Evolutionary conservation across 2,888 invertebrate genomes (phyloP).

Genomic region (Altica lythri): DNA sequence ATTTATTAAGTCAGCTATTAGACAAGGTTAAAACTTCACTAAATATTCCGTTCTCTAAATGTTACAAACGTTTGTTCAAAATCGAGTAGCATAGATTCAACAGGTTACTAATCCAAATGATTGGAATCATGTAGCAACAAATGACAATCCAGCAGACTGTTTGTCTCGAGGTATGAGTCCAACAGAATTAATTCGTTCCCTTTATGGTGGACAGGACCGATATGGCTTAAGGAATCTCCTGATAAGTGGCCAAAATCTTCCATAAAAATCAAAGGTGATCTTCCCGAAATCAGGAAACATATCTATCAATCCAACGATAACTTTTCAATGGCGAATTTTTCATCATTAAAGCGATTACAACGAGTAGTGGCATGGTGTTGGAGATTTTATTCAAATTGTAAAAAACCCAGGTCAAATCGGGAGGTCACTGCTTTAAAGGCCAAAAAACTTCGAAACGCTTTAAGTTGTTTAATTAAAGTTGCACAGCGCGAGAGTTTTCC

Average conservation of each 20-base stretch:
- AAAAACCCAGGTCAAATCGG: background rate
- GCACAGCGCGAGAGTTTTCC: too few species aligned
- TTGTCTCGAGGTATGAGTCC: too few species aligned
- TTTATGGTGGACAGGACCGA: too few species aligned
- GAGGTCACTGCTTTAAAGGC: background rate
- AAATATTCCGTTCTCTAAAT: background rate
- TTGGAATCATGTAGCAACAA: constrained; percentile 17
- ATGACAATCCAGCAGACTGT: constrained; percentile 28
- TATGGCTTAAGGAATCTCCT: background rate
- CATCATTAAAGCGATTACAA: background rate
- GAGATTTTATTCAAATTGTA: background rate
- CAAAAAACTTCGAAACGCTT: background rate
- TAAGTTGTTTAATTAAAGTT: too few species aligned
- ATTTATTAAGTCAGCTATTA: constrained; percentile 24
- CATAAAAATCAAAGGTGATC: background rate
- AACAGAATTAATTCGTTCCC: constrained; percentile 20
- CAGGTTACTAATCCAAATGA: constrained; percentile 5
- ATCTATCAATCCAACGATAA: background rate
- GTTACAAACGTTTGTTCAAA: constrained; percentile 29
- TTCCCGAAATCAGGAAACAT: background rate
- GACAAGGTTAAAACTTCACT: constrained; percentile 19
- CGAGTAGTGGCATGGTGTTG: background rate
- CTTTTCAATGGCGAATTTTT: too few species aligned
- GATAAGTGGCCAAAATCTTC: background rate
- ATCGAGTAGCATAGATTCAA: constrained; percentile 31